Evolutionary conservation across 2,113 vertebrate genomes (phyloP), one percentile per base, ranked within the genome.

Genomic region (Otocyon megalotis): DNA sequence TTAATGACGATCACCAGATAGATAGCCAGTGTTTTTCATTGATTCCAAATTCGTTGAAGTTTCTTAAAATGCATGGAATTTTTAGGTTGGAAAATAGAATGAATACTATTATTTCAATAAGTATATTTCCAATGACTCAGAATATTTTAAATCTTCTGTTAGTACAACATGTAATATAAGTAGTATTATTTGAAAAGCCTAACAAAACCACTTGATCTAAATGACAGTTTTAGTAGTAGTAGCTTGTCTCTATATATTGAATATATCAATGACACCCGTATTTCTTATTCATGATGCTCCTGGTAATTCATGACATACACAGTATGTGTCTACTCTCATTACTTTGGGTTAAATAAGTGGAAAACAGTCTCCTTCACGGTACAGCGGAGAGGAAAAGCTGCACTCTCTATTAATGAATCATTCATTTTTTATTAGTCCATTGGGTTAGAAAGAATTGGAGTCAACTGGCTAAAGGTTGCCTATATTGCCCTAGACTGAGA

Each of bases 31-130:
- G 30, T 50, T 84, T 93, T 62, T 60, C 16, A 58, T 30, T 85
- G 54, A 62, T 89, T 94, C 15, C 8, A 82, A 86, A 72, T 72
- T 35, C 43, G 63, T 30, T 20, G 8, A 26, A 32, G 50, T 37
- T 80, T 89, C 48, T 81, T 80, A 76, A 89, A 81, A 92, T 69
- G 32, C 24, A 71, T 56, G 43, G 16, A 76, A 80, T 17, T 81
- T 93, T 88, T 96, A 74, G 58, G 24, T 69, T 87, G 30, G 74
- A 62, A 90, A 86, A 54, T 26, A 71, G 56, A 77, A 76, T 71
- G 77, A 35, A 35, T 28, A 65, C 28, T 53, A 76, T 92, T 79
- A 62, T 48, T 88, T 37, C 12, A 63, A 35, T 62, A 26, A 71
- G 30, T 76, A 11, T 69, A 54, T 84, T 84, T 93, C 28, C 9